Evolutionary conservation across 1,140 invertebrate genomes (phyloP), one percentile per base, ranked within the genome.

Genomic region (Papilio glaucus): DNA sequence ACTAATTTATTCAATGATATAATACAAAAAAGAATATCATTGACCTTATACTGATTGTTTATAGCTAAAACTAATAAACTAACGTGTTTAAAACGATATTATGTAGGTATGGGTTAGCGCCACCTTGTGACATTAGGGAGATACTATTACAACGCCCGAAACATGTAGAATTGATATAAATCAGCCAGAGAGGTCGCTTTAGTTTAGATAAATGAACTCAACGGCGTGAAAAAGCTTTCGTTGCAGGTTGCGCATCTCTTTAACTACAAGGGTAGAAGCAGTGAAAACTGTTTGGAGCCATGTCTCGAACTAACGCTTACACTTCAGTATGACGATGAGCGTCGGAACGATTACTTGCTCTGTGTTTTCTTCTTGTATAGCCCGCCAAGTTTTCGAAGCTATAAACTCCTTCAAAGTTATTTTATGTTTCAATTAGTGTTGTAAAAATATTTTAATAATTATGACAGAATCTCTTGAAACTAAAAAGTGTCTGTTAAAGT

Each of bases 221-320:
- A 84, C 82, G 82, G 85, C 83, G 86, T 87, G 86, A 82, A 88
- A 88, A 88, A 78, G 82, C 74, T 81, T 85, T 87, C 82, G 78
- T 81, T 76, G 82, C 81, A 88, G 86, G 85, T 87, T 87, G 87
- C 85, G 85, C 85, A 85, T 75, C 79, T 77, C 81, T 81, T 74
- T 78, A 79, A 79, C 76, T 80, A 79, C 77, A 85, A 79, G 73
- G 79, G 80, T 82, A 86, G 81, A 81, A 88, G 84, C 78, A 82
- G 68, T 78, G 79, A 81, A 83, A 89, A 87, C 72, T 79, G 85
- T 86, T 80, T 79, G 77, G 68, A 79, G 73, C 74, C 75, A 77
- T 77, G 76, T 79, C 80, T 79, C 53, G 75, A n/a, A n/a, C n/a
- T n/a, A 70, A 80, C 75, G 67, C 76, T 60, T 74, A 81, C 82